Evolutionary conservation across 2,113 vertebrate species (phyloP), one percentile per base, ranked within the genome.

Genomic region (Pteruthius melanotis): DNA sequence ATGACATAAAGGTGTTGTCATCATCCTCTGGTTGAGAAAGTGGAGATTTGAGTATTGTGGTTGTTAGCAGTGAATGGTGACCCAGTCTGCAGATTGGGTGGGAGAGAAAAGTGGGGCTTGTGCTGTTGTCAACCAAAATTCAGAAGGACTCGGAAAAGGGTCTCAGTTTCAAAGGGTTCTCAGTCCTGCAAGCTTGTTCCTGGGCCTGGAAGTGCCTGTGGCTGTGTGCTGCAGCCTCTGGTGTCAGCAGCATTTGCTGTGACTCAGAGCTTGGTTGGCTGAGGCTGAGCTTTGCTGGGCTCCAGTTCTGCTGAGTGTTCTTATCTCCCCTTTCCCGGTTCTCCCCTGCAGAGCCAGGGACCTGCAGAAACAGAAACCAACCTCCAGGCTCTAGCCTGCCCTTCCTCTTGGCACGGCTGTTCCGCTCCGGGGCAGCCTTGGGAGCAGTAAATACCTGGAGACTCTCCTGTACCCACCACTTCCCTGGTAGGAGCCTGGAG

Each of bases 261-360:
- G 94, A 89, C 89, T 97, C 93, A 93, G 89, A 50, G 75, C 8
- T 65, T 21, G 72, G 80, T 84, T 61, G 70, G 66, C 63, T 75
- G 24, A 5, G 53, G 45, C 79, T 60, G 57, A 45, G 79, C 61
- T 1, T 40, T 92, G 11, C 75, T 81, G 94, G 26, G 40, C 70
- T 75, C 85, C 68, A 30, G 54, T 37, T 42, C 87, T 88, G 94
- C 94, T 92, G 92, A 63, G 18, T 17, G 15, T 64, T 54, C 68
- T 88, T 66, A 80, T 35, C 76, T 86, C 22, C 68, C 37, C 26
- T n/a, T 74, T 61, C 63, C 68, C 42, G 10, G 7, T 45, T 79
- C 63, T 90, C n/a, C 70, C 61, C 22, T 65, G 66, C 2, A 8
- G 61, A 89, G 79, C 20, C 44, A 59, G 69, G 66, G 72, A 66